Percentiles rank a stretch among this genome's conserved stretches.
Evolutionary conservation across 2,888 invertebrate species (phyloP).

Genomic region (Caenorhabditis uteleia): DNA sequence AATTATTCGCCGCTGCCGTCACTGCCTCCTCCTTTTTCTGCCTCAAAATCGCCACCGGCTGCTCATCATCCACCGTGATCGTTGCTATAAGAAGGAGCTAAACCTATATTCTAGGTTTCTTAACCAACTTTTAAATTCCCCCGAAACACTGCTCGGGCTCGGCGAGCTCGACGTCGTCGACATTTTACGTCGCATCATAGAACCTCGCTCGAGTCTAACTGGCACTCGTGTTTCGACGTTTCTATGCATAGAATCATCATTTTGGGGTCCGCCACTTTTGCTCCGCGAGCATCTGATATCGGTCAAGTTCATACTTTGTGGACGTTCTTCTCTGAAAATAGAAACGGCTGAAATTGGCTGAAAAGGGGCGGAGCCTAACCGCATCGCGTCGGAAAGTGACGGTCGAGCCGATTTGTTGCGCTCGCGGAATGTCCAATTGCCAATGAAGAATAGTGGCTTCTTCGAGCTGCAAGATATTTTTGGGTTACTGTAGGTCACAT

Average conservation of each 20-base stretch:
- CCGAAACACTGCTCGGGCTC: slow-evolving; percentile 4
- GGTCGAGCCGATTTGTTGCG: slow-evolving; percentile 29
- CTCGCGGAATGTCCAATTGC: slow-evolving; percentile 54
- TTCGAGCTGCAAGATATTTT: slow-evolving; percentile 32
- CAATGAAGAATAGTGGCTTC: slow-evolving; percentile 49
- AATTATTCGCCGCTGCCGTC: neutral
- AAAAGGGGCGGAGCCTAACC: neutral
- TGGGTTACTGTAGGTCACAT: too few species aligned
- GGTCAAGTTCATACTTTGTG: slow-evolving; percentile 45
- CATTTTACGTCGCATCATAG: slow-evolving; percentile 22
- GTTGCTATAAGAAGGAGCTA: slow-evolving; percentile 38
- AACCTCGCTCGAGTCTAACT: slow-evolving; percentile 28
- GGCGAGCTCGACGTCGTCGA: slow-evolving; percentile 7
- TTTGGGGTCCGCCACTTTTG: slow-evolving; percentile 11
- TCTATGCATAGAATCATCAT: slow-evolving; percentile 16
- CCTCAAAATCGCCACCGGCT: slow-evolving; percentile 10
- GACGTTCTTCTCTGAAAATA: slow-evolving; percentile 19
- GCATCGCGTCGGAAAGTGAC: slow-evolving; percentile 14
- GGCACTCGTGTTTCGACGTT: slow-evolving; percentile 26
- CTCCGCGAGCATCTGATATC: slow-evolving; percentile 38
- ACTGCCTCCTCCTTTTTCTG: slow-evolving; percentile 22
- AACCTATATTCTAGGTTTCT: neutral
- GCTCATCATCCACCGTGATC: slow-evolving; percentile 34
- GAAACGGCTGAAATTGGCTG: neutral
- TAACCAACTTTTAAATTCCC: slow-evolving; percentile 25